Base-by-base conservation (phyloP, 2,888 invertebrate genomes). In the Dynastes tityus region DNA sequence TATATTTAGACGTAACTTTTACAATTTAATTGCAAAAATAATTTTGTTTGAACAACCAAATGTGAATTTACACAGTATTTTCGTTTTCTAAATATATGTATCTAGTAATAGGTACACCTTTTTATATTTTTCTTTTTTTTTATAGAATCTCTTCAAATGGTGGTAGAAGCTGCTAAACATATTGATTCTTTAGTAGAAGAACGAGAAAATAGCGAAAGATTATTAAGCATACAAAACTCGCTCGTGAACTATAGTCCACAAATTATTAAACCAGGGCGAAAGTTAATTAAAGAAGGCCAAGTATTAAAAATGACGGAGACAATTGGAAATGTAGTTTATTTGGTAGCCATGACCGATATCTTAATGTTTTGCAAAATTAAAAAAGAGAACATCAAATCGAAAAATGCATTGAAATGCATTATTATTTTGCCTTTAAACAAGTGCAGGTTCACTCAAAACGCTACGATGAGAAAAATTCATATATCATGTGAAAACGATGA, bases 131-230 rank as follows among this genome's bases (percentile, higher is more conserved):
- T 8, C 71, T 68, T 55, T 77, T 68, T 65, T 51, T 53, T 87
- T 87, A 37, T 84, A 93, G 94, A 92, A 80, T 94, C 94, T 0
- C 89, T 94, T 16, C 89, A 90, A 80, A 92, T 93, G 87, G 91
- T 95, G 27, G 92, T 93, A 84, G 91, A 90, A 80, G 93, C 94
- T 13, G 94, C 94, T 0, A 89, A 89, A 2, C 94, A 95, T 84
- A 94, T 95, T 68, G 94, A 95, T 84, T 90, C 92, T n/a, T 90
- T 94, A 71, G 91, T 95, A 2, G 91, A 92, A 80, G 93, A 95
- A 82, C 93, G 94, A 85, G 95, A 95, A 86, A 92, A 94, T 83
- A 92, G 92, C 71, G 92, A 93, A 86, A 90, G 91, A 83, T 89
- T 95, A 82, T 87, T 95, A 13, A 91, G 92, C 85, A 88, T 95